Evolutionary conservation across 2,113 vertebrate species (phyloP).

Genomic region (Sinocyclocheilus rhinocerous): DNA sequence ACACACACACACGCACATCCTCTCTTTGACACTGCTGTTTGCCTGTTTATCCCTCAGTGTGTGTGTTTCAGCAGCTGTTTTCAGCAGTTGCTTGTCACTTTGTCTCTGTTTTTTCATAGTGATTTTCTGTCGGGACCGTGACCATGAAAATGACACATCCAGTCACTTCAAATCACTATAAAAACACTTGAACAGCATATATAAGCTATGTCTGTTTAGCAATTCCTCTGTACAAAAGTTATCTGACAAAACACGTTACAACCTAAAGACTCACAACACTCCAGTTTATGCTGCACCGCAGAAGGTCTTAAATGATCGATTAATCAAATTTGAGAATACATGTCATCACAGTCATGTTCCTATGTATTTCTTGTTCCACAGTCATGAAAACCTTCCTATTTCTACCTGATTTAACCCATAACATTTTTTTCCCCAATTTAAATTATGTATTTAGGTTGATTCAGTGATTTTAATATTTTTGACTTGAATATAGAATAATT

Average conservation of each 20-base stretch:
- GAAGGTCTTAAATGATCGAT: background rate
- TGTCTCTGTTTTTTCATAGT: conserved; percentile 2
- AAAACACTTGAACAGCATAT: background rate
- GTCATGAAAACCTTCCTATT: background rate
- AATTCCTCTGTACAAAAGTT: background rate
- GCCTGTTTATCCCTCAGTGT: background rate
- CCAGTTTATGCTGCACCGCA: background rate
- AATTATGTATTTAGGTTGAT: too few species aligned
- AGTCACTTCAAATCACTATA: background rate
- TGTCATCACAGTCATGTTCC: background rate
- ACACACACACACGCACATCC: background rate
- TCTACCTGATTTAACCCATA: background rate
- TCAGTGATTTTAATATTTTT: background rate
- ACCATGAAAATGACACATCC: background rate
- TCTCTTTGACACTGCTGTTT: background rate
- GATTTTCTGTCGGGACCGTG: background rate
- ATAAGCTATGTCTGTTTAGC: background rate
- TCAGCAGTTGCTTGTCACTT: conserved; percentile 35
- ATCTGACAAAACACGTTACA: background rate
- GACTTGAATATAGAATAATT: too few species aligned
- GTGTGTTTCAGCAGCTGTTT: conserved; percentile 32
- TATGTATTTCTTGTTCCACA: background rate
- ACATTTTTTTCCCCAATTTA: too few species aligned
- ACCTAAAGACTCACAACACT: background rate
- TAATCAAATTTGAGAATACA: background rate